Evolutionary conservation across 2,113 vertebrate genomes (phyloP), one percentile per base, ranked within the genome.

Genomic region (Lampris megalopsis): DNA sequence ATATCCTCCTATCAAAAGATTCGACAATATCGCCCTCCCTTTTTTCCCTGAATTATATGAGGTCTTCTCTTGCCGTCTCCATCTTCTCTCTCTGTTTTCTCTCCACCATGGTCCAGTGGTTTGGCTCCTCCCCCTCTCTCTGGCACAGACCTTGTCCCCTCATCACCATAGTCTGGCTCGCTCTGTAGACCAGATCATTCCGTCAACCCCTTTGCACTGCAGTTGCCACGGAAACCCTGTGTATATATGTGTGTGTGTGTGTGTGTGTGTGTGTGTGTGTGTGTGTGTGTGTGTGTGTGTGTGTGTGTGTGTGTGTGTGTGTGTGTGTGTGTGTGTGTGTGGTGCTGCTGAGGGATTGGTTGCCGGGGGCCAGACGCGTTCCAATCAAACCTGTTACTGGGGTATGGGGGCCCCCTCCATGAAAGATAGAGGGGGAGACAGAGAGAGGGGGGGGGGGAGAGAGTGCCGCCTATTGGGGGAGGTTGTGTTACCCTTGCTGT

Each of bases 331-430:
- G 72, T 84, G 82, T 83, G 80, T 78, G 82, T 68, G 73, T 65
- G 57, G 74, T 79, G 62, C 90, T 94, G 91, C 82, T 68, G 87
- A 91, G 84, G 89, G 91, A 93, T 93, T 94, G 93, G 93, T 93
- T 93, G 93, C 92, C 35, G 82, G 83, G 92, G 89, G 93, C 79
- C 80, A 92, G 86, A 89, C 87, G 84, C 86, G 94, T 94, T 91
- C 92, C 93, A 94, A 95, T 93, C 92, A 94, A 92, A 93, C 90
- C 80, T 89, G 92, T 92, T 93, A 94, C 93, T 88, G 90, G 91
- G 91, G 81, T 84, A 74, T 80, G 69, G 56, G 54, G 47, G 36
- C 68, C 76, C 36, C 68, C 59, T 59, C 61, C 1, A 73, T 68
- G 54, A 75, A 66, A 76, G 80, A 67, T 42, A 76, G 68, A 56